Conservation (phyloP, 30 jellyfish, hydroid and myxozoan genomes). For the Pelagia noctiluca region DNA sequence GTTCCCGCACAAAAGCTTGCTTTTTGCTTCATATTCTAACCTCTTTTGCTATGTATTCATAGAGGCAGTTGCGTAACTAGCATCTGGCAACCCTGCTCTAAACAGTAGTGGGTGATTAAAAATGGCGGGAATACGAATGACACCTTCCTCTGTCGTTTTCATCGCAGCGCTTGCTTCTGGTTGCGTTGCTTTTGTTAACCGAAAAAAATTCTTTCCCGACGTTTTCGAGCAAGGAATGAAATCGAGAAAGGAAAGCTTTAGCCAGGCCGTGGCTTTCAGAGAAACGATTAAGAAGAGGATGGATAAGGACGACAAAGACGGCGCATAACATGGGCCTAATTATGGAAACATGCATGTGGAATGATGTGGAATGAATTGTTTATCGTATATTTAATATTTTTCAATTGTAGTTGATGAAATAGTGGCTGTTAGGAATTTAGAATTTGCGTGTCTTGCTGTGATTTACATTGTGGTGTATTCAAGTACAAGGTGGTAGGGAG, state of each 20-base stretch:
- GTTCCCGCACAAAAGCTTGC: not conserved
- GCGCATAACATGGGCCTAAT: not conserved
- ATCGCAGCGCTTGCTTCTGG: constrained; percentile 36
- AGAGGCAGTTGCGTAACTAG: not conserved
- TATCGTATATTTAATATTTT: too few species aligned
- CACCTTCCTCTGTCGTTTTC: constrained; percentile 25
- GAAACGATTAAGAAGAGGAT: constrained; percentile 31
- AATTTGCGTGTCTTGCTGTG: not conserved
- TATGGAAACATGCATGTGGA: too few species aligned
- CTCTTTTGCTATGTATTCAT: not conserved
- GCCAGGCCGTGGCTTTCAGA: constrained; percentile 51
- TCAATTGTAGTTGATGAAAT: not conserved
- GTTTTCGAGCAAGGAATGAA: constrained; percentile 37
- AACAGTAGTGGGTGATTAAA: not conserved
- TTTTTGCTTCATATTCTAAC: not conserved
- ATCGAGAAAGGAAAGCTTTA: constrained; percentile 43
- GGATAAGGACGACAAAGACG: constrained; percentile 3
- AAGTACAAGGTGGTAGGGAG: not conserved
- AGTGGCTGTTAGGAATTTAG: not conserved
- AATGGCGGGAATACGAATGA: constrained; percentile 58
- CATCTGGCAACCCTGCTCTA: not conserved
- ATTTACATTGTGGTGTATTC: not conserved
- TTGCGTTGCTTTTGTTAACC: constrained; percentile 41
- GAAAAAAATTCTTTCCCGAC: constrained; percentile 64
- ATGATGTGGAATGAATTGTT: too few species aligned